These are phyloP conservation scores for Pitangus sulphuratus DNA, from an alignment of 2,797 vertebrate genomes.

Conservation along the genomic window DNA sequence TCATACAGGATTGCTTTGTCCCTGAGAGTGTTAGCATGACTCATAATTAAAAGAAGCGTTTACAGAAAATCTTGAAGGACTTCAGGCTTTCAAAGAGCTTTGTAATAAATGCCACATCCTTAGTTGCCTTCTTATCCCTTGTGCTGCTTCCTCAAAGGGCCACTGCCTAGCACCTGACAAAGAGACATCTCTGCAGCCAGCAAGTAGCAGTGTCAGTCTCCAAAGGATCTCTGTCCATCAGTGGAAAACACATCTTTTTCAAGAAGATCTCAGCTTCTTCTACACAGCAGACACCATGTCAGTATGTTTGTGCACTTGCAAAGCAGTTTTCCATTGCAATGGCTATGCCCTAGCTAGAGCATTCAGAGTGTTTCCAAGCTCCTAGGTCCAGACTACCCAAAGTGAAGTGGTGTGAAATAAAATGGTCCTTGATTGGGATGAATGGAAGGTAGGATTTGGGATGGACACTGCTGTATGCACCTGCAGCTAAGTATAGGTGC, in stretches of 20 bases:
- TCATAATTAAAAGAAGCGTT: neutral
- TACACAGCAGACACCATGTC: neutral
- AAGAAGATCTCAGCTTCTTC: neutral
- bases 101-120: neutral
- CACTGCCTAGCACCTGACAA: neutral
- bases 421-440: neutral
- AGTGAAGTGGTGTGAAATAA: neutral
- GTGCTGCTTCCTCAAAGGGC: rapidly evolving
- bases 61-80: neutral
- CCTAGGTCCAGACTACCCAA: neutral
- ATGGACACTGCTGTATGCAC: neutral
- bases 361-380: neutral
- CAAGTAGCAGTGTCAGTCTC: neutral
- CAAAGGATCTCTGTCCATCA: neutral
- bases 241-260: neutral
- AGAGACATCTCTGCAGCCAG: neutral
- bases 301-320: neutral
- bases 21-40: neutral
- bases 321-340: neutral
- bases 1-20: neutral
- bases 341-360: neutral
- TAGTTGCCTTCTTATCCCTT: neutral
- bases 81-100: neutral
- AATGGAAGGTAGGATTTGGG: neutral
- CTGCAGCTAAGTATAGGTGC: neutral